Percentiles rank a stretch among this genome's conserved stretches.
Conservation (phyloP, 2,888 invertebrate species). For the Cryptocheilus praepositus region DNA sequence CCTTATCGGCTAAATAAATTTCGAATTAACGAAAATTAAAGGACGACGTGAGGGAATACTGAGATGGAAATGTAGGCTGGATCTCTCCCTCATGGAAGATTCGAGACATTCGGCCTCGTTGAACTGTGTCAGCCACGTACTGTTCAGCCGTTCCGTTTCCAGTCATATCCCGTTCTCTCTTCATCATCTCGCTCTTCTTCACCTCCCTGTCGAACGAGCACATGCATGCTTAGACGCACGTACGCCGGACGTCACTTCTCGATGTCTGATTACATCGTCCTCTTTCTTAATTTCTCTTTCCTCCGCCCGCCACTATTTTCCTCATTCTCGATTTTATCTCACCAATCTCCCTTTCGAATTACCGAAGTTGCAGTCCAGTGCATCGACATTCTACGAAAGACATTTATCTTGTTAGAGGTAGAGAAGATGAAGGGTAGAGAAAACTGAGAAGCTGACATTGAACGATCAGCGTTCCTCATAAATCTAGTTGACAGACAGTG, state of each 20-base stretch:
- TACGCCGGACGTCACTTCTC: slow-evolving; percentile 19
- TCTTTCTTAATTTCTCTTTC: slow-evolving; percentile 14
- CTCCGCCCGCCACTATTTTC: background rate
- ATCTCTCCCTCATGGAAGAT: slow-evolving; percentile 16
- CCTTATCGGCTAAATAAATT: too few species aligned
- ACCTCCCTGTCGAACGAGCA: slow-evolving; percentile 9
- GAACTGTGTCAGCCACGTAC: background rate
- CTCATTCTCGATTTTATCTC: background rate
- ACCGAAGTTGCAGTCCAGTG: too few species aligned
- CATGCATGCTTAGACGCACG: slow-evolving; percentile 18
- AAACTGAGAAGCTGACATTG: too few species aligned
- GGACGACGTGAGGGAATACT: too few species aligned
- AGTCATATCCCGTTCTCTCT: slow-evolving; percentile 30
- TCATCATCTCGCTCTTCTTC: slow-evolving; percentile 13
- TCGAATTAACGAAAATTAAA: too few species aligned
- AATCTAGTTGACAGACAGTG: too few species aligned
- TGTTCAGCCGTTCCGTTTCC: slow-evolving; percentile 28
- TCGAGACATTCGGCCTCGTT: slow-evolving; percentile 59
- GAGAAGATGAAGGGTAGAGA: too few species aligned
- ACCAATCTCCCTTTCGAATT: too few species aligned
- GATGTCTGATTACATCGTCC: slow-evolving; percentile 11
- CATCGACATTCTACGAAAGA: too few species aligned
- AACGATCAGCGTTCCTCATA: too few species aligned
- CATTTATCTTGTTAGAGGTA: too few species aligned
- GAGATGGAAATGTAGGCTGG: too few species aligned